These are phyloP conservation scores for Mycteria americana DNA, from an alignment of 2,797 vertebrate genomes.

Conservation along the genomic window DNA sequence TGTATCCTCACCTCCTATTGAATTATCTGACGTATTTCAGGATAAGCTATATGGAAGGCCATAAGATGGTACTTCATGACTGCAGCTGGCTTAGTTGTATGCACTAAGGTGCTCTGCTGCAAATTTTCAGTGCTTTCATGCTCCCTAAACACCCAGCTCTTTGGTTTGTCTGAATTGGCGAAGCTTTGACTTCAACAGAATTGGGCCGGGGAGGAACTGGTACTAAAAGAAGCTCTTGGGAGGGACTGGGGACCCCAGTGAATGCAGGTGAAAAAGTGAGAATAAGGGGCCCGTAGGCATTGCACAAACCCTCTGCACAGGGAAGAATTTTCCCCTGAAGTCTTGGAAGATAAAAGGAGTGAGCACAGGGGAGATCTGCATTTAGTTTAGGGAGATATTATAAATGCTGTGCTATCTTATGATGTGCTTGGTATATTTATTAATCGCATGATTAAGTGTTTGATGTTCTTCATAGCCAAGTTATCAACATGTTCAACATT, in stretches of 20 bases:
- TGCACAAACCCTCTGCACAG: background rate
- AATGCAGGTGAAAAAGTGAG: background rate
- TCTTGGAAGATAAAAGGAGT: background rate
- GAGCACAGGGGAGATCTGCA: background rate
- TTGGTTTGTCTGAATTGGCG: background rate
- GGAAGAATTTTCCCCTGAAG: background rate
- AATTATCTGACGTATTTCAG: background rate
- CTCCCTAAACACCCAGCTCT: background rate
- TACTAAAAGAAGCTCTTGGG: background rate
- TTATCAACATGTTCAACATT: constrained; percentile 35
- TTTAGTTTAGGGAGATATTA: background rate
- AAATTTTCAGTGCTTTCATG: background rate
- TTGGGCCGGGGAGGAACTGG: background rate
- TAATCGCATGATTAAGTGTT: constrained; percentile 13
- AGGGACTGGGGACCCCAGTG: background rate
- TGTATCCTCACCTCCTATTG: background rate
- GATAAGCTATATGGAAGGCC: background rate
- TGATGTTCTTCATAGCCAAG: constrained; percentile 28
- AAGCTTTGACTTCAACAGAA: background rate
- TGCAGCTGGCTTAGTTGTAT: background rate
- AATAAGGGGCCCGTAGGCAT: background rate
- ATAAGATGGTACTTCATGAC: background rate
- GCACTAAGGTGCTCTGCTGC: no score
- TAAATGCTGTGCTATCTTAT: background rate
- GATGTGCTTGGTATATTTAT: background rate